These are phyloP conservation scores for Heliconius hortense DNA, from an alignment of 2,888 invertebrate genomes.

Conservation along the genomic window DNA sequence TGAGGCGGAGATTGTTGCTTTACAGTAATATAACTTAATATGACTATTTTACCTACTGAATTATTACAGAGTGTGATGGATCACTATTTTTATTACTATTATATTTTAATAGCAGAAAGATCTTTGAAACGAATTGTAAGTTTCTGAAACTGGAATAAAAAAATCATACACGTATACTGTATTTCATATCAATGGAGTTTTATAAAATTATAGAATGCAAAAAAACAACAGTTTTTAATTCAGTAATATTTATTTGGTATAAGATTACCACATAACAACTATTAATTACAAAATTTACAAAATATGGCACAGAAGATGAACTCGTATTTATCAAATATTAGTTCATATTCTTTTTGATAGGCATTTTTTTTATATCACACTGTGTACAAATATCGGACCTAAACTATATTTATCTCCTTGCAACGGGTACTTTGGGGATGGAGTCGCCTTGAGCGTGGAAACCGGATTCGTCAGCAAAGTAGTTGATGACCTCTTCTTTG, in stretches of 20 bases:
- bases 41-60: too few relatives aligned
- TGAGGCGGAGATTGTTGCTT: too few relatives aligned
- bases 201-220: background rate
- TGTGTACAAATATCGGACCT: background rate
- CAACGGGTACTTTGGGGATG: slow-evolving; percentile 72
- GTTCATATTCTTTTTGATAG: background rate
- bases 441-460: slow-evolving; percentile 83
- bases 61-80: too few relatives aligned
- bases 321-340: background rate
- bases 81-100: too few relatives aligned
- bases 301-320: background rate
- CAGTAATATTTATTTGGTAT: slow-evolving; percentile 16
- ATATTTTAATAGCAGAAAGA: too few relatives aligned
- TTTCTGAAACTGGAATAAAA: too few relatives aligned
- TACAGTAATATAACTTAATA: too few relatives aligned
- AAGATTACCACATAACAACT: slow-evolving; percentile 3
- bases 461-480: slow-evolving; percentile 84
- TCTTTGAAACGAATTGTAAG: too few relatives aligned
- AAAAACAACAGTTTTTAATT: background rate
- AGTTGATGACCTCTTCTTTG: slow-evolving; percentile 72
- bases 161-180: too few relatives aligned
- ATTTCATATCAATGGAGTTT: background rate
- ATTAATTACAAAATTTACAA: slow-evolving; percentile 17
- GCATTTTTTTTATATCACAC: background rate
- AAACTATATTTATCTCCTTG: slow-evolving; percentile 14